Percentiles rank a stretch among this genome's conserved stretches.
phyloP scores from a whole-genome alignment of 2,797 vertebrate genomes.

The Pseudopleuronectes americanus region DNA sequence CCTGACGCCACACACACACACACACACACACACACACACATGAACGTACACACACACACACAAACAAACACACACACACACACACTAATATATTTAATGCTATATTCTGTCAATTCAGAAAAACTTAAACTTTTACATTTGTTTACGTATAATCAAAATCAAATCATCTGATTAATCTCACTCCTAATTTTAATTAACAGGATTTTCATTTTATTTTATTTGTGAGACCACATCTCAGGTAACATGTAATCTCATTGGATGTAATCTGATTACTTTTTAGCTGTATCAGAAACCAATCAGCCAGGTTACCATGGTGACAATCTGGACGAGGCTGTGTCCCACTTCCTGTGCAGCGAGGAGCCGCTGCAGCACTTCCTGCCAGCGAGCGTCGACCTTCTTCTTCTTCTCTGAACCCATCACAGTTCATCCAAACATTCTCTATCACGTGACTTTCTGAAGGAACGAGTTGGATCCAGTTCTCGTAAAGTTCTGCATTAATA shows the following conservation, averaged over 20 bases:
- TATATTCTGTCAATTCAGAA: no score
- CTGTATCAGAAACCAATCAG: not conserved
- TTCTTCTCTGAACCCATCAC: no score
- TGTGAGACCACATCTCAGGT: not conserved
- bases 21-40: no score
- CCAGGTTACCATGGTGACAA: slow-evolving; percentile 31
- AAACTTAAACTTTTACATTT: no score
- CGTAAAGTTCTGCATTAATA: no score
- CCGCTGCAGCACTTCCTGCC: slow-evolving; percentile 24
- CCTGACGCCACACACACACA: slow-evolving; percentile 66
- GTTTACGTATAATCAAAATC: no score
- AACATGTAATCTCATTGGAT: not conserved
- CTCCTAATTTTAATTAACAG: no score
- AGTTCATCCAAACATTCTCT: no score
- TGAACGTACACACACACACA: no score
- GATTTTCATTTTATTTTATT: not conserved
- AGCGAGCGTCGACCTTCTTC: not conserved
- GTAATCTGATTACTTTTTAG: not conserved
- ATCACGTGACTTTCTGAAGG: no score
- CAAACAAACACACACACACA: not conserved
- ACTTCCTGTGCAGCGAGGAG: slow-evolving; percentile 83
- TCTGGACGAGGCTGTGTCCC: slow-evolving; percentile 78
- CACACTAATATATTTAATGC: no score
- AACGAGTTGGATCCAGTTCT: no score
- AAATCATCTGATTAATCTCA: not conserved